phyloP scores from a whole-genome alignment of 2,113 vertebrate species.

The Pterocles gutturalis region DNA sequence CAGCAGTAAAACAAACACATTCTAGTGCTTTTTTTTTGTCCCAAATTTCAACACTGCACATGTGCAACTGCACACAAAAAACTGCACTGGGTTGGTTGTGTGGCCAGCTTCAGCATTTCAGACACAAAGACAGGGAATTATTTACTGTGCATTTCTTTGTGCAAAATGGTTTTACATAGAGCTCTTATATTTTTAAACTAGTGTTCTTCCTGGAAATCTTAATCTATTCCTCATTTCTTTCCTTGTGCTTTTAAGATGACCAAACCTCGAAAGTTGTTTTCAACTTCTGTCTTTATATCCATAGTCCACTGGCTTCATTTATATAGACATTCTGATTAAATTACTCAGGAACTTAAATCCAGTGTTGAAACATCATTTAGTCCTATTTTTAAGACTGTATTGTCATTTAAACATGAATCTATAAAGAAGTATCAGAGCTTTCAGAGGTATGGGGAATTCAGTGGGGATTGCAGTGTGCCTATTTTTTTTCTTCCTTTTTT shows the following conservation, averaged over 20 bases:
- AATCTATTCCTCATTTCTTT: background rate
- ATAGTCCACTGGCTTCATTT: background rate
- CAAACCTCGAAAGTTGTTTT: background rate
- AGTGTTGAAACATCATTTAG: background rate
- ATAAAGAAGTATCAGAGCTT: background rate
- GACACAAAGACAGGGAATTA: background rate
- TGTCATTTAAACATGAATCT: background rate
- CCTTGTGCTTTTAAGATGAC: background rate
- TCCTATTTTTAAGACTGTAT: background rate
- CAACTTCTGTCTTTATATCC: background rate
- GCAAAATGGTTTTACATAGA: background rate
- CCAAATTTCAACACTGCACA: background rate
- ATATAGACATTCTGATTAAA: background rate
- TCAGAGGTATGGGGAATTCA: background rate
- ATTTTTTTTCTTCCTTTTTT: fast-evolving
- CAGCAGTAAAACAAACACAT: background rate
- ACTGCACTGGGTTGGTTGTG: background rate
- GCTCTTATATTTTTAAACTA: background rate
- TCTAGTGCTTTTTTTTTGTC: background rate
- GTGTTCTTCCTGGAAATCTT: background rate
- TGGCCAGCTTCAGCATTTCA: background rate
- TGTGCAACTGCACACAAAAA: background rate
- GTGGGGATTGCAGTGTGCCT: background rate
- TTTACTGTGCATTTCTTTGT: background rate
- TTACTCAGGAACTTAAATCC: background rate